Evolutionary conservation across 2,797 vertebrate species (phyloP).

Genomic region (Acropternis orthonyx): DNA sequence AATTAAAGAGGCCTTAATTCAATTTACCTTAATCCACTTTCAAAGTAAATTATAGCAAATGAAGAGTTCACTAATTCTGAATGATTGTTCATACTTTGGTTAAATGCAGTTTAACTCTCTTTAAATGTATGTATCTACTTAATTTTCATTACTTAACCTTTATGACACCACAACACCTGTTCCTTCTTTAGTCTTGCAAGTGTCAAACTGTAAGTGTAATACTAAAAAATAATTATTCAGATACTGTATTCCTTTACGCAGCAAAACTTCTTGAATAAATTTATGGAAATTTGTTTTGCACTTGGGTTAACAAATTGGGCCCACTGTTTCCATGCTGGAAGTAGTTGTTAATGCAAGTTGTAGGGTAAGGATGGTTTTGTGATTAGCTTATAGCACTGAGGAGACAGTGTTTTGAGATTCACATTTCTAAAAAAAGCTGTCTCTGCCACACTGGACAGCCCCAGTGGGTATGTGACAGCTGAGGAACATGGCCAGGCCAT

Average conservation of each 20-base stretch:
- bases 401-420: background rate
- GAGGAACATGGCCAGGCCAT: background rate
- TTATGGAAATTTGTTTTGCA: background rate
- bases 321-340: background rate
- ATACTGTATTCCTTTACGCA: background rate
- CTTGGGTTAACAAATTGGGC: background rate
- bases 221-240: background rate
- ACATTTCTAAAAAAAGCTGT: background rate
- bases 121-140: background rate
- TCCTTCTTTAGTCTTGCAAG: background rate
- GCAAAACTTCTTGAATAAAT: background rate
- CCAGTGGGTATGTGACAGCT: background rate
- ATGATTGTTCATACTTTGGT: slow-evolving; percentile 39
- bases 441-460: background rate
- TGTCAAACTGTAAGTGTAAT: background rate
- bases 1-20: slow-evolving; percentile 49
- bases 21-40: slow-evolving; percentile 56
- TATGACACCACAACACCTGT: background rate
- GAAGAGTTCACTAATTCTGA: slow-evolving; percentile 50
- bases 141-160: slow-evolving; percentile 10
- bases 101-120: slow-evolving; percentile 41
- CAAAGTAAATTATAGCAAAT: slow-evolving; percentile 50
- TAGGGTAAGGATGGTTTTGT: background rate
- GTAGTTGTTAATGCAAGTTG: background rate
- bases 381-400: background rate